Conservation (phyloP, 2,113 vertebrate species). For the Rhizomys pruinosus region DNA sequence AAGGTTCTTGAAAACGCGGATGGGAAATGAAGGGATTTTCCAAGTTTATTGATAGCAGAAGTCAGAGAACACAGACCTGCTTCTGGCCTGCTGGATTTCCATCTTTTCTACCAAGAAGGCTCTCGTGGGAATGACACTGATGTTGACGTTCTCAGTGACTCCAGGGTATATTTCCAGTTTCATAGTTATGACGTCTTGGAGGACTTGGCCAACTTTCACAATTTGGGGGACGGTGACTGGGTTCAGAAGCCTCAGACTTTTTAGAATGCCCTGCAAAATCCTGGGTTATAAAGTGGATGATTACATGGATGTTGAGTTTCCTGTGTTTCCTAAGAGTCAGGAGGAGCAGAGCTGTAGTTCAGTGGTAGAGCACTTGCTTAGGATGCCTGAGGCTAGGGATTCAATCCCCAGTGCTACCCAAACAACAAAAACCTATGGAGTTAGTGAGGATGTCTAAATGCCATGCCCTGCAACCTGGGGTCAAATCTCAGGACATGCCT, state of each 20-base stretch:
- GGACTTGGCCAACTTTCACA: background rate
- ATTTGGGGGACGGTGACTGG: background rate
- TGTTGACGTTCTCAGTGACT: background rate
- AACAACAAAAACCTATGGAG: background rate
- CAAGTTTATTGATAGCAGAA: background rate
- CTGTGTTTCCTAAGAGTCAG: background rate
- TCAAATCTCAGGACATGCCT: background rate
- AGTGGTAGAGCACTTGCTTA: background rate
- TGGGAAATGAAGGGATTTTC: background rate
- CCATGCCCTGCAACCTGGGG: background rate
- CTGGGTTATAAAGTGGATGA: background rate
- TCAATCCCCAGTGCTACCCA: no score
- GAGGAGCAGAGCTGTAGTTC: background rate
- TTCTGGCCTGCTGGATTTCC: background rate
- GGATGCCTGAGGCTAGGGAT: no score
- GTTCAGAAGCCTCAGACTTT: background rate
- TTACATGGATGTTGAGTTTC: background rate
- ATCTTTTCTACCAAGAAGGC: background rate
- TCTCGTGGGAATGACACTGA: background rate
- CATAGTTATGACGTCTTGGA: rapidly evolving
- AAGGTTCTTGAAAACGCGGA: constrained; percentile 14
- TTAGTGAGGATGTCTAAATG: background rate
- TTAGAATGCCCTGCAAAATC: background rate
- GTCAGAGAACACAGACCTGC: background rate
- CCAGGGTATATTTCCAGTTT: background rate